phyloP scores from a whole-genome alignment of 2,888 invertebrate species.

The Galerucella nymphaeae region DNA sequence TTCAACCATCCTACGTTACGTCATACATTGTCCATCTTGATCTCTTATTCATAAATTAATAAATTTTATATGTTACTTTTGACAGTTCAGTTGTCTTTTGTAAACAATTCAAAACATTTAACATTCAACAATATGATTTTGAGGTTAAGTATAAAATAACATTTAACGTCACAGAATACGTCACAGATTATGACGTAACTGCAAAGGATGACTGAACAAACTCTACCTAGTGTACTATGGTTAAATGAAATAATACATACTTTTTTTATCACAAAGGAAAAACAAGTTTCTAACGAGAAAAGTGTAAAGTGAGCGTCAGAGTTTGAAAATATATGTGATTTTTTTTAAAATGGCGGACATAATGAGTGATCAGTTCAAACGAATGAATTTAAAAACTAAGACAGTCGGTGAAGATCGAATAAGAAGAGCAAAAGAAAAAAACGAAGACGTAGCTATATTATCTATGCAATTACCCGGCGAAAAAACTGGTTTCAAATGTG shows the following conservation, averaged over 20 bases:
- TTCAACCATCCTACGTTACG: no score
- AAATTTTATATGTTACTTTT: no score
- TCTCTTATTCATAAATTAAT: no score
- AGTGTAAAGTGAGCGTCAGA: not conserved
- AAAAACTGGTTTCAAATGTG: conserved; percentile 80
- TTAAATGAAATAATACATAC: not conserved
- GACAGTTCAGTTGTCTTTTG: no score
- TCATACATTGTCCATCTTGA: no score
- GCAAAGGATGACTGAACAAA: no score
- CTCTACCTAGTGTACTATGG: not conserved
- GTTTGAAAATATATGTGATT: not conserved
- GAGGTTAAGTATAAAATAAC: no score
- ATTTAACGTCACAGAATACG: no score
- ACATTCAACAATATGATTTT: no score
- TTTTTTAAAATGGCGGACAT: conserved; percentile 76
- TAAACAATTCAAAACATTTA: no score
- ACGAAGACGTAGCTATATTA: conserved; percentile 88
- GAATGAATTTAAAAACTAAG: conserved; percentile 78
- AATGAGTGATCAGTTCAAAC: conserved; percentile 82
- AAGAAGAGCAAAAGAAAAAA: conserved; percentile 80
- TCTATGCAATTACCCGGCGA: conserved; percentile 84
- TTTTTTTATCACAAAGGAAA: no score
- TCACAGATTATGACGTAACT: no score
- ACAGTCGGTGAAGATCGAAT: conserved; percentile 87
- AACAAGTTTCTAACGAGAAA: not conserved